Evolutionary conservation across 1,140 invertebrate species (phyloP).

Genomic region (Pseudachorutes palmiensis): DNA sequence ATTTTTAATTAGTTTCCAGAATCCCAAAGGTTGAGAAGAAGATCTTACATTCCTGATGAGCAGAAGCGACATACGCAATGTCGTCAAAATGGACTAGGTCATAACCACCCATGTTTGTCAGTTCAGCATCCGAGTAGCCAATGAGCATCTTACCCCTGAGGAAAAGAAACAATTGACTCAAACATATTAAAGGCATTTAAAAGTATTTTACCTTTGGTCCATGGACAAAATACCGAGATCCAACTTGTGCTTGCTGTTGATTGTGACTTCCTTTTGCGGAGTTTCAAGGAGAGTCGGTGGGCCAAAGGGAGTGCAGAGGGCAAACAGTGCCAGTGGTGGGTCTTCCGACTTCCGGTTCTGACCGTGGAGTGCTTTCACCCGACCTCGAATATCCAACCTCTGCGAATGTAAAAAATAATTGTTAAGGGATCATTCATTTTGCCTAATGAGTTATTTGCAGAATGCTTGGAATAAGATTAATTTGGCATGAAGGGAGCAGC

Average conservation of each 20-base stretch:
- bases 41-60: constrained; percentile 90
- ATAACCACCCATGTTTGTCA: constrained; percentile 87
- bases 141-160: constrained; percentile 85
- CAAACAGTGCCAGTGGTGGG: constrained; percentile 85
- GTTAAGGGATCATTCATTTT: not conserved
- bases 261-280: constrained; percentile 91
- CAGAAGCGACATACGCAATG: constrained; percentile 91
- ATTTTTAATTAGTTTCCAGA: constrained; percentile 1
- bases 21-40: not conserved
- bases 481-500: not conserved
- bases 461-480: not conserved
- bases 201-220: constrained; percentile 70
- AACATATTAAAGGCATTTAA: not conserved
- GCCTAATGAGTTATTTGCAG: not conserved
- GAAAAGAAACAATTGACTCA: constrained; percentile 17
- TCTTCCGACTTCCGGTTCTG: constrained; percentile 92
- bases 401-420: constrained; percentile 45
- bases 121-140: constrained; percentile 84
- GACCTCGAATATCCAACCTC: constrained; percentile 93
- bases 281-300: constrained; percentile 82
- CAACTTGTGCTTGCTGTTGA: constrained; percentile 98
- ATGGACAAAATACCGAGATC: constrained; percentile 92
- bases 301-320: constrained; percentile 95
- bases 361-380: constrained; percentile 90
- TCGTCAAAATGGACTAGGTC: constrained; percentile 72